Evolutionary conservation across 2,888 invertebrate species (phyloP).

Genomic region (Sarcophaga caerulescens): DNA sequence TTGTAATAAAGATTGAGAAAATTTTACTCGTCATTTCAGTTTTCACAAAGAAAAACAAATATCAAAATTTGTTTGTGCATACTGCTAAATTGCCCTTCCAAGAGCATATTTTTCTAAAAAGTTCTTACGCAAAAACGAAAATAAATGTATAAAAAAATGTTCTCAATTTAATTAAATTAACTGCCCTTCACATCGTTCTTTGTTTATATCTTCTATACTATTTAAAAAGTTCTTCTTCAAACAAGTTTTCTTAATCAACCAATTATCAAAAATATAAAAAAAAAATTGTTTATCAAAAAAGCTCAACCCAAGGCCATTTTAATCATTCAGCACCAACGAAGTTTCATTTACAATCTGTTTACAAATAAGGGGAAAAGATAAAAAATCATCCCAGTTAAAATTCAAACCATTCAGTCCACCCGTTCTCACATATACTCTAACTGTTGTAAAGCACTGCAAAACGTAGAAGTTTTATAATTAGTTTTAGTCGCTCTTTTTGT

Average conservation of each 20-base stretch:
- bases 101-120: no score
- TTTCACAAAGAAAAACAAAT: no score
- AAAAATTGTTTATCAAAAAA: neutral
- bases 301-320: neutral
- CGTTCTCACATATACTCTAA: neutral
- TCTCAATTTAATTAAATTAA: no score
- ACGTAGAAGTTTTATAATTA: constrained; percentile 17
- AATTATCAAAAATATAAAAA: neutral
- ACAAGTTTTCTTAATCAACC: neutral
- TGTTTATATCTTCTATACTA: no score
- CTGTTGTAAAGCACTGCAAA: neutral
- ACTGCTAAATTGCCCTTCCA: no score
- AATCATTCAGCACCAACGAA: neutral
- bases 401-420: neutral
- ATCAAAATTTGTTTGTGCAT: no score
- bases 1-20: no score
- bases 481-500: constrained; percentile 8
- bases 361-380: neutral
- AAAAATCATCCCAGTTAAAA: neutral
- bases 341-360: neutral
- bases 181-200: no score
- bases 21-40: no score
- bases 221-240: no score
- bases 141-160: no score
- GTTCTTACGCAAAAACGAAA: no score